A percentile compares a stretch with the other conserved stretches of the same genome.
phyloP scores from a whole-genome alignment of 1,140 invertebrate genomes.

The Trichomalopsis sarcophagae region DNA sequence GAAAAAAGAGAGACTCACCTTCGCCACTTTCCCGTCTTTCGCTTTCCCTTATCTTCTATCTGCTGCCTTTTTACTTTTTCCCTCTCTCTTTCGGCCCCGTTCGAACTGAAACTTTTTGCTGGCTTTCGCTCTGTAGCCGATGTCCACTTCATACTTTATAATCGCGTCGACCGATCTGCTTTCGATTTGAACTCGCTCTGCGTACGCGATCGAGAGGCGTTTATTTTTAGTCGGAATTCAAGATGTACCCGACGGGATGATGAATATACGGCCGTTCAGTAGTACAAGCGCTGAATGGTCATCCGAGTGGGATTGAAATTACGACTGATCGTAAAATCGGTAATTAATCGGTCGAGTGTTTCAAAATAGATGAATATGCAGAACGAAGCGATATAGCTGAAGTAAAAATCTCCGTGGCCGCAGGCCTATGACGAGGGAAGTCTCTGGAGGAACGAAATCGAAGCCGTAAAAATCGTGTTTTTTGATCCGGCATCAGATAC shows the following conservation, averaged over 20 bases:
- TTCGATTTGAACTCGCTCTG: background rate
- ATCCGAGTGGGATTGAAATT: background rate
- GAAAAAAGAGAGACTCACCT: constrained; percentile 33
- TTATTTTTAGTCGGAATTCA: background rate
- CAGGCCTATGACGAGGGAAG: too few species aligned
- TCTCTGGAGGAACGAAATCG: constrained; percentile 29
- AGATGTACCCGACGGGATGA: background rate
- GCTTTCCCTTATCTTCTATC: constrained; percentile 16
- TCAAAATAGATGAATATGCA: background rate
- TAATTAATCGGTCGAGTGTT: too few species aligned
- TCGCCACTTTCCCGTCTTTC: constrained; percentile 46
- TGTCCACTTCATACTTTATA: background rate
- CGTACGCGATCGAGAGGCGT: background rate
- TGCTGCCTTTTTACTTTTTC: background rate
- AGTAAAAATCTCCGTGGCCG: background rate
- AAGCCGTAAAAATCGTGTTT: constrained; percentile 34
- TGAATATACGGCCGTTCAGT: background rate
- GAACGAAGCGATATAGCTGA: background rate
- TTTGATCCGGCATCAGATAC: background rate
- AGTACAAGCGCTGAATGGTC: background rate
- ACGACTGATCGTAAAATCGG: background rate
- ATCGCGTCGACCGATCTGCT: constrained; percentile 6
- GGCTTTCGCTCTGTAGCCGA: constrained; percentile 11
- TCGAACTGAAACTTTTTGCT: background rate
- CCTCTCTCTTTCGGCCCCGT: background rate